Percentiles rank a stretch among this genome's conserved stretches.
These are phyloP conservation scores for Cochlearius cochlearius DNA, from an alignment of 2,113 vertebrate species.

Conservation along the genomic window DNA sequence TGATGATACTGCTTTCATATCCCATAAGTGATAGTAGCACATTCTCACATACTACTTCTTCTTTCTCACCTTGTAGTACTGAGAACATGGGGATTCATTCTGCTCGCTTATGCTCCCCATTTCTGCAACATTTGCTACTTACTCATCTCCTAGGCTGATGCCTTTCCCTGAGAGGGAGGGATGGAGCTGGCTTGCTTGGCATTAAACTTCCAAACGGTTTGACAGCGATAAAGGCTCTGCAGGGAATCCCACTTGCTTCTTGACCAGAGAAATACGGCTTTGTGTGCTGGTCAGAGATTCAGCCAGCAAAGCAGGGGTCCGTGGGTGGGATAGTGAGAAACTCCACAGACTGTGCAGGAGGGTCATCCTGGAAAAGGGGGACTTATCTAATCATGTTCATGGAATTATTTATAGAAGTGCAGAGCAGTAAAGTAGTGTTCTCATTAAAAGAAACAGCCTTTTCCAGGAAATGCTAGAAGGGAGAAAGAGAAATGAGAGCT, in stretches of 20 bases:
- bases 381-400: background rate
- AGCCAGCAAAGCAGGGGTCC: background rate
- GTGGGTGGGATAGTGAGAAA: background rate
- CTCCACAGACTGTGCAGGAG: background rate
- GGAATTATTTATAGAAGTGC: slow-evolving; percentile 39
- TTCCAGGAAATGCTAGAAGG: background rate
- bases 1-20: background rate
- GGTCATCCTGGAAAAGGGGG: background rate
- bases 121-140: background rate
- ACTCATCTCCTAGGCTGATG: background rate
- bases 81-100: background rate
- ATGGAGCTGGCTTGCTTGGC: background rate
- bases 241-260: background rate
- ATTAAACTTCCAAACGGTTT: background rate
- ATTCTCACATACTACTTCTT: background rate
- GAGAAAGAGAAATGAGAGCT: background rate
- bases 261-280: background rate
- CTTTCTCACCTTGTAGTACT: background rate
- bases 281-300: background rate
- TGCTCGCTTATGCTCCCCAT: background rate
- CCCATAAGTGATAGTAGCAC: background rate
- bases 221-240: background rate
- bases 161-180: background rate
- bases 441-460: slow-evolving; percentile 17
- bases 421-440: background rate